phyloP scores from a whole-genome alignment of 2,888 invertebrate species.

The Pyrrhia umbra region DNA sequence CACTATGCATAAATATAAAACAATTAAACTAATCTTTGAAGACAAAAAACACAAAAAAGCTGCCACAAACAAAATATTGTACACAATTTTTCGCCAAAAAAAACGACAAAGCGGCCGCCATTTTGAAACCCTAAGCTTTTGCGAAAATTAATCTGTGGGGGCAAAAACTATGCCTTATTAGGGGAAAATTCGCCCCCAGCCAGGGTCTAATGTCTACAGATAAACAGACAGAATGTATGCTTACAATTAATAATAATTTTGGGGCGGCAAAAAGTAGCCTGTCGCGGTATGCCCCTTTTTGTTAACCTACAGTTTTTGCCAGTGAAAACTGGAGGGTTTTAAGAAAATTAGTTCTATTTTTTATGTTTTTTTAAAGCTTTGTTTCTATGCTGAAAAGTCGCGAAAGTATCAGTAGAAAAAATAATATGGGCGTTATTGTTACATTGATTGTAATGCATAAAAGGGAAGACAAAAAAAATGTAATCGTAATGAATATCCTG shows the following conservation, averaged over 20 bases:
- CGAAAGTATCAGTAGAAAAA: background rate
- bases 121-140: constrained; percentile 70
- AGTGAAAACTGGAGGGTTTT: constrained; percentile 67
- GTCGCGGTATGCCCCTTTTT: constrained; percentile 69
- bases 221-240: constrained; percentile 86
- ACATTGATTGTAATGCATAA: no score
- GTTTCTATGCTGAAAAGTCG: constrained; percentile 18
- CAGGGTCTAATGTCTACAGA: constrained; percentile 79
- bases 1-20: constrained; percentile 1
- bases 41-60: constrained; percentile 29
- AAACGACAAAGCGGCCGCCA: constrained; percentile 64
- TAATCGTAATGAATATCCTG: no score
- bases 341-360: constrained; percentile 78
- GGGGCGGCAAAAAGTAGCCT: constrained; percentile 79
- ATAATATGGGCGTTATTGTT: background rate
- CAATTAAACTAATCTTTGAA: constrained; percentile 9
- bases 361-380: constrained; percentile 8
- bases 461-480: no score
- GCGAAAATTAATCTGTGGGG: constrained; percentile 75
- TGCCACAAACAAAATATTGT: constrained; percentile 48
- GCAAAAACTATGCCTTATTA: constrained; percentile 87
- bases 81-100: constrained; percentile 60
- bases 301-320: constrained; percentile 64
- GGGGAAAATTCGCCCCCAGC: constrained; percentile 75
- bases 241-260: constrained; percentile 87